These are phyloP conservation scores for Labeo calbasu DNA, from an alignment of 2,797 vertebrate genomes.

Conservation along the genomic window DNA sequence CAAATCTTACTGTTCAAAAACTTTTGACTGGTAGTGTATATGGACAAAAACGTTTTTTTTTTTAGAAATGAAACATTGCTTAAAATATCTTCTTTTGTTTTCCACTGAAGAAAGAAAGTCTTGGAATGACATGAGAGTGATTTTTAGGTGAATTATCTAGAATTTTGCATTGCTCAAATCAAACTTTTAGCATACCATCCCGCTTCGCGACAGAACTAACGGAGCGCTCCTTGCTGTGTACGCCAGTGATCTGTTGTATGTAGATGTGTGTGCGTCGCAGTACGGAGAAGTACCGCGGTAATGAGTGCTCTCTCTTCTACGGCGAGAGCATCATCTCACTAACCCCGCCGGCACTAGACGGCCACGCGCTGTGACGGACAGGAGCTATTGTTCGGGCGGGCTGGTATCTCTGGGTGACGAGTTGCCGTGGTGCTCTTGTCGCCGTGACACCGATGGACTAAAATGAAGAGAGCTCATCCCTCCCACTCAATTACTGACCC, in stretches of 20 bases:
- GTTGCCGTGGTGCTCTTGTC: slow-evolving; percentile 62
- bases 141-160: background rate
- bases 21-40: too few relatives aligned
- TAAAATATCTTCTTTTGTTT: background rate
- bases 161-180: background rate
- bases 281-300: slow-evolving; percentile 39
- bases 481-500: slow-evolving; percentile 71
- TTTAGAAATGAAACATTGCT: background rate
- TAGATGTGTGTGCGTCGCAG: slow-evolving; percentile 44
- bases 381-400: slow-evolving; percentile 63
- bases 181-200: background rate
- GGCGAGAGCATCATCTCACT: slow-evolving; percentile 61
- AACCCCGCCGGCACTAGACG: slow-evolving; percentile 55
- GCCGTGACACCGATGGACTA: slow-evolving; percentile 65
- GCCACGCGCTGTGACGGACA: slow-evolving; percentile 60
- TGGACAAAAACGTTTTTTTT: background rate
- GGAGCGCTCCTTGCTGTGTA: background rate
- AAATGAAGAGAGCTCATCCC: slow-evolving; percentile 68
- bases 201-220: background rate
- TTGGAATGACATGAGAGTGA: background rate
- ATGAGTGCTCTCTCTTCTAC: slow-evolving; percentile 58
- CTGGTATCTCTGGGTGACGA: slow-evolving; percentile 61
- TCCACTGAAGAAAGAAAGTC: background rate
- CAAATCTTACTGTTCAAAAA: too few relatives aligned
- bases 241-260: slow-evolving; percentile 27